Evolutionary conservation across 2,888 invertebrate genomes (phyloP), one percentile per base, ranked within the genome.

Genomic region (Ochropleura leucogaster): DNA sequence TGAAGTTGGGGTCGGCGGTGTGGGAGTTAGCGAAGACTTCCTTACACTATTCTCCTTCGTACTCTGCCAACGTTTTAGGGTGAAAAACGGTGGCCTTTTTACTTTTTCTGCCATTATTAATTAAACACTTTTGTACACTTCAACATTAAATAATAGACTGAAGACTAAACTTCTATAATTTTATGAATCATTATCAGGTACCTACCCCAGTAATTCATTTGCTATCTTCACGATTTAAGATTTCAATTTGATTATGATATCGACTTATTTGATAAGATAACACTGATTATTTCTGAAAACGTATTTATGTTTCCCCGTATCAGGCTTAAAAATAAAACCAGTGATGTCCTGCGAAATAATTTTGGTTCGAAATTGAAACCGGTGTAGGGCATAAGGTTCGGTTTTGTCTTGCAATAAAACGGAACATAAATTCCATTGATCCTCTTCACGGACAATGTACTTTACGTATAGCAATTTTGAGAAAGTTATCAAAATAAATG

Each of bases 401-500:
- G 65, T 73, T 79, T 60, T 69, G 68, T 83, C 74, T 77, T 30
- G 75, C 64, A 68, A 83, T 85, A 82, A 89, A 84, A 80, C 67
- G 49, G 70, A 57, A 80, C 77, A 84, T 88, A 88, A 87, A 88
- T 87, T 77, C 82, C 84, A 85, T 80, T 85, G 89, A 87, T 89
- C 83, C 81, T 88, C 87, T 86, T 88, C 86, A 87, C 81, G 74
- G 68, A 74, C 68, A 85, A 80, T 80, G 84, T 84, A 80, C 80
- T 79, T 83, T 79, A 85, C 85, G 83, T 88, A 79, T 82, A 20
- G 84, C 87, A 68, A 67, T 80, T 80, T 84, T 80, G 92, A 90
- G 94, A 95, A 95, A 94, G 94, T 94, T 92, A 91, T 92, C 90
- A 89, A 90, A 90, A 88, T 88, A 90, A 85, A 94, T 93, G 95